Conservation (phyloP, 2,797 vertebrate genomes). For the Enteromius afrohamiltoni region DNA sequence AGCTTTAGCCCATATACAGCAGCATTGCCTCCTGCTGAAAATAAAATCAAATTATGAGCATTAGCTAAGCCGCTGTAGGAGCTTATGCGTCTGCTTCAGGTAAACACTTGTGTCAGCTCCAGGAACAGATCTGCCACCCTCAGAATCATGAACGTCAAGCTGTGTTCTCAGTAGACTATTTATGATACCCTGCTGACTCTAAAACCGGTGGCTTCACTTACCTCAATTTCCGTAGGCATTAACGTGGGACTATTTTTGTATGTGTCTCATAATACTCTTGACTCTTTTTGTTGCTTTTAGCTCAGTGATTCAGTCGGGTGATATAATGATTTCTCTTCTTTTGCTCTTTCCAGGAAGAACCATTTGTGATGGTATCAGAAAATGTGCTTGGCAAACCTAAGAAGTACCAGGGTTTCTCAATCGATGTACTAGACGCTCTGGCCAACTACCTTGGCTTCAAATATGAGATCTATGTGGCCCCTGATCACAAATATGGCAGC, state of each 20-base stretch:
- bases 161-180: slow-evolving; percentile 26
- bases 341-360: slow-evolving; percentile 86
- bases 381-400: slow-evolving; percentile 98
- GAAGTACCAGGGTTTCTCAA: slow-evolving; percentile 97
- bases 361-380: slow-evolving; percentile 99
- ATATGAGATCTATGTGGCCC: slow-evolving; percentile 95
- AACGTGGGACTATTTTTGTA: background rate
- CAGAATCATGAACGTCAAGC: slow-evolving; percentile 2
- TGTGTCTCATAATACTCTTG: background rate
- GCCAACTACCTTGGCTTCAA: slow-evolving; percentile 97
- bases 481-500: slow-evolving; percentile 96
- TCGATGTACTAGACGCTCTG: slow-evolving; percentile 94
- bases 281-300: slow-evolving; percentile 27
- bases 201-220: slow-evolving; percentile 46
- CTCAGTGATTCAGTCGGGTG: background rate
- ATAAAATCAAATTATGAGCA: slow-evolving; percentile 45
- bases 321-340: background rate
- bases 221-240: slow-evolving; percentile 25
- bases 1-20: slow-evolving; percentile 36
- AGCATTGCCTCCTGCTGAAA: slow-evolving; percentile 39
- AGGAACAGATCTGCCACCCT: slow-evolving; percentile 16
- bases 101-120: slow-evolving; percentile 22
- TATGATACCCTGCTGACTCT: slow-evolving; percentile 53
- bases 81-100: slow-evolving; percentile 31
- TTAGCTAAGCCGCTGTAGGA: slow-evolving; percentile 29